Conservation (phyloP, 2,888 invertebrate species). For the Pediacus dermestoides region DNA sequence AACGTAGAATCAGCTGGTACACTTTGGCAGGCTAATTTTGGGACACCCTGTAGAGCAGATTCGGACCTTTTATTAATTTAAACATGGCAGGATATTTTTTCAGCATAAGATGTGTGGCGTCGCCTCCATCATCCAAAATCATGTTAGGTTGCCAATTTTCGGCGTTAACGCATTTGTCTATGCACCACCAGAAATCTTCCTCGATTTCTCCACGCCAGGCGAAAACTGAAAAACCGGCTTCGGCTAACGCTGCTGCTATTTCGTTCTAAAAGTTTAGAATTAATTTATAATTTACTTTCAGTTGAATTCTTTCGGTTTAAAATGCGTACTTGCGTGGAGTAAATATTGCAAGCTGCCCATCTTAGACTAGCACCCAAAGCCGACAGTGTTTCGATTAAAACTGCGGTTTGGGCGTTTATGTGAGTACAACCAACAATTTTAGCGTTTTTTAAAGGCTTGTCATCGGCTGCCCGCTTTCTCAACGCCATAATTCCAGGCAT, state of each 20-base stretch:
- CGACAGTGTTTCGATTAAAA: constrained; percentile 84
- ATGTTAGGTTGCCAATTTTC: constrained; percentile 97
- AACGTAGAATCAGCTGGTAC: too few relatives aligned
- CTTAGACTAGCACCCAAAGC: constrained; percentile 88
- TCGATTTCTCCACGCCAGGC: constrained; percentile 98
- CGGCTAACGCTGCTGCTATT: constrained; percentile 92
- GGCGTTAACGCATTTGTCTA: constrained; percentile 89
- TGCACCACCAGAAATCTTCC: constrained; percentile 99
- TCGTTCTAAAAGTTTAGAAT: constrained; percentile 76
- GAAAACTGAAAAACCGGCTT: constrained; percentile 85
- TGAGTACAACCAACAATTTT: constrained; percentile 95
- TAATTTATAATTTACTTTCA: constrained; percentile 4
- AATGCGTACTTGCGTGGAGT: constrained; percentile 84
- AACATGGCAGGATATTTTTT: constrained; percentile 93
- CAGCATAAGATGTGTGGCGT: constrained; percentile 93
- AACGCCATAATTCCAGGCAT: constrained; percentile 98
- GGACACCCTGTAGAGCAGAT: too few relatives aligned
- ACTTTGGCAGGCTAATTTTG: too few relatives aligned
- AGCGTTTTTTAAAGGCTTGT: constrained; percentile 92
- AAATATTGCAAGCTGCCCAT: constrained; percentile 98
- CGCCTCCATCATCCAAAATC: constrained; percentile 96
- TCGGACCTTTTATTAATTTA: constrained; percentile 87
- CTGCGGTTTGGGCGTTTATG: constrained; percentile 97
- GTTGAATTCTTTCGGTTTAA: constrained; percentile 2
- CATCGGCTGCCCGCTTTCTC: constrained; percentile 84